Evolutionary conservation across 2,113 vertebrate species (phyloP), one percentile per base, ranked within the genome.

Genomic region (Cariama cristata): DNA sequence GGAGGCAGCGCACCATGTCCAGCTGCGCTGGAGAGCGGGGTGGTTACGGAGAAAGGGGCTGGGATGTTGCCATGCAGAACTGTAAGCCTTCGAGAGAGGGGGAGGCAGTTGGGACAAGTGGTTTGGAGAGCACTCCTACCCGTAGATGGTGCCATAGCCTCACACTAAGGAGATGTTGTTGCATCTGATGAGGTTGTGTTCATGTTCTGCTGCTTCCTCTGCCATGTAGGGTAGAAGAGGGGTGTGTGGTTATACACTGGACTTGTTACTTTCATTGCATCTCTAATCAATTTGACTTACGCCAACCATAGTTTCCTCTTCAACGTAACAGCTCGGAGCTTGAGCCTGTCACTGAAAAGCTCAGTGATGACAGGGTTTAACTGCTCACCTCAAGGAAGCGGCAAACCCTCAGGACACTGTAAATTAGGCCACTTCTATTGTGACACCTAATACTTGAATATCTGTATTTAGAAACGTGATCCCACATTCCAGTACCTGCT

Each of bases 81-180:
- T 53, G 8, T 12, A 35, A 35, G 14, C 45, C 32, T 22, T 5
- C 1, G 6, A 40, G 59, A n/a, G 27, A 14, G 16, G 42, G 21
- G 20, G 6, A 77, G 2, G 0, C 38, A 38, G 38, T 38, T 0
- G 49, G 40, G 27, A 30, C 10, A 3, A 13, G 44, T 1, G 2
- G 30, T 12, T 59, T 12, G 47, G 24, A 9, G 28, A 19, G 44
- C 28, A 12, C 2, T 24, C 3, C 53, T 30, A 24, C 94, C 91
- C 4, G 3, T 56, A 93, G 94, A 35, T 72, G 95, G 94, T 90
- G 94, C 88, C 88, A 60, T 27, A 56, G 75, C 17, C 35, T n/a
- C 71, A 14, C 20, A 1, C 35, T 32, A 8, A 12, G 9, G 62
- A 5, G 26, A 5, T 9, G n/a, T 2, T 12, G 27, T 0, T 4